phyloP scores from a whole-genome alignment of 2,113 vertebrate genomes.

The Paramormyrops kingsleyae region DNA sequence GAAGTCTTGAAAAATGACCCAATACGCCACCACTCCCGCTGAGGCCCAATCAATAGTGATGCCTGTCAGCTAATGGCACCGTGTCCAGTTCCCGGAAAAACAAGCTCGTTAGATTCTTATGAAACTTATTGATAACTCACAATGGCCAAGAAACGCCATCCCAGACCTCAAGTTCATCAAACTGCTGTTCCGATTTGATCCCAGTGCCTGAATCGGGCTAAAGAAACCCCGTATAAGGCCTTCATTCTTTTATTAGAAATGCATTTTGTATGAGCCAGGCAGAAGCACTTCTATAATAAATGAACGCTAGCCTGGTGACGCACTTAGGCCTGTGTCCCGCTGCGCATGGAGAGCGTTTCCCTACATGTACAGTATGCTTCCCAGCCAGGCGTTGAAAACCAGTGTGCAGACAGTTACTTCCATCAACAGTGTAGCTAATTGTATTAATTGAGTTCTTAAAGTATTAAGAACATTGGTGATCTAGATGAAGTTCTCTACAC shows the following conservation, averaged over 20 bases:
- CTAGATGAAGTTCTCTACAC: not conserved
- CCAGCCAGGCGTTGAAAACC: not conserved
- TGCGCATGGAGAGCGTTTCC: not conserved
- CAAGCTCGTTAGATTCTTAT: not conserved
- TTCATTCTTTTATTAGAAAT: not conserved
- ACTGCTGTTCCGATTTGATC: not conserved
- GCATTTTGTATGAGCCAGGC: conserved; percentile 1
- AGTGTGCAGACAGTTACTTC: not conserved
- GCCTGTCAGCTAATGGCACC: not conserved
- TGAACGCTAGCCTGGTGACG: not conserved
- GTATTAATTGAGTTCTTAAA: not conserved
- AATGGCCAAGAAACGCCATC: not conserved
- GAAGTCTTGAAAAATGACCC: not conserved
- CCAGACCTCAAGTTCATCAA: not conserved
- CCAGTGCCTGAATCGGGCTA: not conserved
- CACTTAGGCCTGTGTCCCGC: not conserved
- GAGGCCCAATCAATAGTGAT: not conserved
- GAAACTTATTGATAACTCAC: not conserved
- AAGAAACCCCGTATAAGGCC: not conserved
- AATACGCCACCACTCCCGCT: not conserved
- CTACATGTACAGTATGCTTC: not conserved
- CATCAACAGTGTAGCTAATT: not conserved
- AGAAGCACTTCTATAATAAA: not conserved
- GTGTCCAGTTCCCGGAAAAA: not conserved
- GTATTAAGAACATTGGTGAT: not conserved